A percentile compares a stretch with the other conserved stretches of the same genome.
Evolutionary conservation across 2,888 invertebrate genomes (phyloP).

Genomic region (Phragmatobia fuliginosa): DNA sequence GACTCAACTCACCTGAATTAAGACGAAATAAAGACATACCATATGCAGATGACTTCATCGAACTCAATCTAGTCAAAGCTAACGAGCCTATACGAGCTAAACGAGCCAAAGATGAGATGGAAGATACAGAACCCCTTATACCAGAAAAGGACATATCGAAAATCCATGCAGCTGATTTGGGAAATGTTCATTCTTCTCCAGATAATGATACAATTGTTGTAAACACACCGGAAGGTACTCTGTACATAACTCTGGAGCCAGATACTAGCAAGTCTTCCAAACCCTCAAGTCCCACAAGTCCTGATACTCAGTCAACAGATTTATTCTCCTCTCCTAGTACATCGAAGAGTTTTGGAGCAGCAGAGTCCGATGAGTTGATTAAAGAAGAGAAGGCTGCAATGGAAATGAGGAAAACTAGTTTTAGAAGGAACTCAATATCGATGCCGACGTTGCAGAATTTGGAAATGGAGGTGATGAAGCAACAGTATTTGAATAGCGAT

Average conservation of each 20-base stretch:
- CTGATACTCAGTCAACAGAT: slow-evolving; percentile 62
- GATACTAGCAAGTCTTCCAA: slow-evolving; percentile 58
- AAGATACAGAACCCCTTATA: slow-evolving; percentile 35
- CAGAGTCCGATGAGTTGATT: slow-evolving; percentile 69
- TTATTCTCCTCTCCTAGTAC: slow-evolving; percentile 63
- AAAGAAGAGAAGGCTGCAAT: slow-evolving; percentile 62
- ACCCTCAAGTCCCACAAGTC: slow-evolving; percentile 56
- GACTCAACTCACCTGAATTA: slow-evolving; percentile 77
- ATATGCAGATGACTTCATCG: slow-evolving; percentile 70
- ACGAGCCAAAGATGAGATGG: slow-evolving; percentile 59
- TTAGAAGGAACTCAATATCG: slow-evolving; percentile 91
- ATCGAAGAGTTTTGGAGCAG: slow-evolving; percentile 66
- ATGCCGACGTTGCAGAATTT: slow-evolving; percentile 91
- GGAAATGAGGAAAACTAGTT: slow-evolving; percentile 65
- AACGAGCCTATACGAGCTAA: slow-evolving; percentile 63
- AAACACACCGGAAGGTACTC: slow-evolving; percentile 80
- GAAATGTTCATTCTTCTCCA: slow-evolving; percentile 71
- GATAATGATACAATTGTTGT: slow-evolving; percentile 81
- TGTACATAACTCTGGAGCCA: slow-evolving; percentile 80
- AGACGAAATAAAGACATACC: slow-evolving; percentile 61
- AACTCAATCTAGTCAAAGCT: slow-evolving; percentile 59
- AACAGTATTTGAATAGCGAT: slow-evolving; percentile 73
- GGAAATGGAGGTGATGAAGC: slow-evolving; percentile 86
- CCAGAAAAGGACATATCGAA: slow-evolving; percentile 51
- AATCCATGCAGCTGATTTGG: slow-evolving; percentile 73